Evolutionary conservation across 2,888 invertebrate genomes (phyloP).

Genomic region (Polietes domitor): DNA sequence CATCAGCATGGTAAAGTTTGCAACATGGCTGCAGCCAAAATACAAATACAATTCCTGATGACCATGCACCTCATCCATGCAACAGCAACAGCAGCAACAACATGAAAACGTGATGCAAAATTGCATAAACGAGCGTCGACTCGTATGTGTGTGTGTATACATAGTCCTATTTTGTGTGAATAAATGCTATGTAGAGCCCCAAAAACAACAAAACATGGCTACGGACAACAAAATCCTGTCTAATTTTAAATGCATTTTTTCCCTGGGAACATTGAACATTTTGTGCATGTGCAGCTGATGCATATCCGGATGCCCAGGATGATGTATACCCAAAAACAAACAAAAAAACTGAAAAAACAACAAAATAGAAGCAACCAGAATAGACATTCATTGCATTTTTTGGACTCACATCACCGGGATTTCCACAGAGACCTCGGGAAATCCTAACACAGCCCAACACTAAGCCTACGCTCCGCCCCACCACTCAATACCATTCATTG

Average conservation of each 20-base stretch:
- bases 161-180: neutral
- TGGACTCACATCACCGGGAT: neutral
- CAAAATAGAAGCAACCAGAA: neutral
- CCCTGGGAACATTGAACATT: neutral
- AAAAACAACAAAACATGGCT: conserved; percentile 6
- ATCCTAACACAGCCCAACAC: neutral
- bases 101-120: conserved; percentile 11
- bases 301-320: conserved; percentile 40
- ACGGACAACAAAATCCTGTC: conserved; percentile 15
- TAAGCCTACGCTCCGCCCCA: neutral
- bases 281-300: conserved; percentile 51
- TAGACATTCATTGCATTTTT: conserved; percentile 16
- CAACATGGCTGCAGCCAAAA: conserved; percentile 64
- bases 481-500: neutral
- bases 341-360: neutral
- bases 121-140: conserved; percentile 2
- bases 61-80: conserved; percentile 37
- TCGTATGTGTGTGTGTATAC: neutral
- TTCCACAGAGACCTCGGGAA: neutral
- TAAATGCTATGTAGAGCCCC: neutral
- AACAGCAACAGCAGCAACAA: conserved; percentile 16
- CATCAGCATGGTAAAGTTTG: conserved; percentile 39
- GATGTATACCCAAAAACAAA: conserved; percentile 28
- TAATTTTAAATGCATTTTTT: conserved; percentile 46
- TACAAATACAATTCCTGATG: conserved; percentile 59